Evolutionary conservation across 2,888 invertebrate species (phyloP), one percentile per base, ranked within the genome.

Genomic region (Drosophila borealis): DNA sequence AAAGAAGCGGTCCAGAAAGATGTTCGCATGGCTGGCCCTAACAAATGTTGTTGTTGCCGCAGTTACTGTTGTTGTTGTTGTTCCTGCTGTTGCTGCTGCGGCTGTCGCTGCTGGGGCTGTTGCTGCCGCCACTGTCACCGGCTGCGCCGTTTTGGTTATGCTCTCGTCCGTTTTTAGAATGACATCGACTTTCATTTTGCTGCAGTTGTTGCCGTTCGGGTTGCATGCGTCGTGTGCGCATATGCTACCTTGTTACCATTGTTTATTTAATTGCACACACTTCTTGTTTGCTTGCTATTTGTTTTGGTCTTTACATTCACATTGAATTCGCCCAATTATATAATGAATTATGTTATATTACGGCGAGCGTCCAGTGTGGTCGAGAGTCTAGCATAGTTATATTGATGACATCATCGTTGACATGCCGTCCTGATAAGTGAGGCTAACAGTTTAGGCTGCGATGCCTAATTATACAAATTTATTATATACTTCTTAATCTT

Each of bases 1-100:
- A 53, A 90, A 85, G 65, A 91, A 90, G 21, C 87, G 87, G 0
- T 83, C 74, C n/a, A 81, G 14, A 39, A 89, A 89, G 0, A 88
- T 49, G 41, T 71, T 76, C 0, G 56, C 72, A 49, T 41, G 51
- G 8, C 36, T 19, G n/a, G 14, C 29, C 3, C 59, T 25, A 6
- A 45, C 65, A 56, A 54, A 48, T 68, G 67, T 45, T 48, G 41
- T 36, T 34, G 51, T 37, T 45, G 37, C 44, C n/a, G 34, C 4
- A 48, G 36, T 4, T 8, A 19, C 14, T 37, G 54, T 19, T 68
- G 44, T 33, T 51, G 69, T 21, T 57, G 33, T 29, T 57, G 45
- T 0, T 51, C 39, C 5, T 25, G 17, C 2, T 17, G 17, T 2
- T 17, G 17, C 17, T 1, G 17, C 17, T 25, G 25, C 1, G 5